Conservation (phyloP, 2,797 vertebrate genomes). For the Clarias pachynema region DNA sequence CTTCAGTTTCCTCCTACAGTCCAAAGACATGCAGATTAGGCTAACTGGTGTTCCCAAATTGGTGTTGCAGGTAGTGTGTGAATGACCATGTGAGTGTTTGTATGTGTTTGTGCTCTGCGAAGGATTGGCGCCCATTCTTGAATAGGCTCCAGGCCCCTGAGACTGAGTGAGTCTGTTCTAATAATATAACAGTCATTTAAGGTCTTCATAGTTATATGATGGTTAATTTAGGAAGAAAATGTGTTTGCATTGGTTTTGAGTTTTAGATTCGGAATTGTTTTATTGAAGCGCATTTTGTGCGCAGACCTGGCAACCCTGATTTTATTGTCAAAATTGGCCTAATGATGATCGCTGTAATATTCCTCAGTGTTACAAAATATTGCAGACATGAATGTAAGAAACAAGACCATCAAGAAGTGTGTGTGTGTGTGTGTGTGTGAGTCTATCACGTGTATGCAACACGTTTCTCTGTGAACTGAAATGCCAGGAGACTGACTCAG, state of each 20-base stretch:
- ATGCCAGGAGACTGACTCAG: constrained; percentile 34
- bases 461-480: background rate
- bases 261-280: background rate
- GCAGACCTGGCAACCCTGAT: background rate
- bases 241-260: background rate
- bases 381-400: background rate
- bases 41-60: no score
- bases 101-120: no score
- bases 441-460: background rate
- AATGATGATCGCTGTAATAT: background rate
- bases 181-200: background rate
- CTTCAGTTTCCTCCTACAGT: no score
- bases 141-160: no score
- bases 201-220: background rate
- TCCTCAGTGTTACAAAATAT: background rate
- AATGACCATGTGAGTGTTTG: no score
- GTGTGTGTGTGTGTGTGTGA: background rate
- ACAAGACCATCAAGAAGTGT: background rate
- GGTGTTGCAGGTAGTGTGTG: no score
- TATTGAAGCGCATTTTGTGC: background rate
- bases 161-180: background rate
- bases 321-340: background rate
- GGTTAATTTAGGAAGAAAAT: background rate
- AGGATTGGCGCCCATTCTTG: no score
- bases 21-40: no score